phyloP scores from a whole-genome alignment of 37 sponge, comb jelly and placozoan genomes.

The Agelas oroides region DNA sequence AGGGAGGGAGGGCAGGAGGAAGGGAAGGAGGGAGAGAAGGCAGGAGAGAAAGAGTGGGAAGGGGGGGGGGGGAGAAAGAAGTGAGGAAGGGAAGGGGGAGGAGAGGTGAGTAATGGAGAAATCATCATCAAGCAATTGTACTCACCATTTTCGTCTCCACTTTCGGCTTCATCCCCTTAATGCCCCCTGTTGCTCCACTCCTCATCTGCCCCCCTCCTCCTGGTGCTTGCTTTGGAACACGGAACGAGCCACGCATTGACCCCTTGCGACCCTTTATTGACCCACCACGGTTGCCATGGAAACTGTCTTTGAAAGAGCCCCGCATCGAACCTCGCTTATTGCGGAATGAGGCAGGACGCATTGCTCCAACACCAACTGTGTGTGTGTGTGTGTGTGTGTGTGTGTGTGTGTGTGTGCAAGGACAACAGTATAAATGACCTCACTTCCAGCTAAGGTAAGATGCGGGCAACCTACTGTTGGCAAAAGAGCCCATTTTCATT shows the following conservation, averaged over 20 bases:
- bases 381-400: not conserved
- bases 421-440: too few species aligned
- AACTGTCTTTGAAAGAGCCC: slow-evolving; percentile 72
- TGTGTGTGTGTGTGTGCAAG: not conserved
- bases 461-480: too few species aligned
- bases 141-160: slow-evolving; percentile 76
- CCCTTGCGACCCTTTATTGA: slow-evolving; percentile 38
- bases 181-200: not conserved
- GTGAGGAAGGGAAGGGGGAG: too few species aligned
- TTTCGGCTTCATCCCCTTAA: slow-evolving; percentile 39
- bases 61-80: too few species aligned
- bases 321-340: slow-evolving; percentile 42
- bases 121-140: too few species aligned
- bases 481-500: too few species aligned
- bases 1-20: too few species aligned
- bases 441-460: too few species aligned
- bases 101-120: too few species aligned
- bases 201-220: slow-evolving; percentile 6
- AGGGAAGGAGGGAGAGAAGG: too few species aligned
- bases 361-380: slow-evolving; percentile 28
- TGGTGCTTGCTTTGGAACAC: slow-evolving; percentile 73
- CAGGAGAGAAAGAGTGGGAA: too few species aligned
- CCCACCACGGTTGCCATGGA: slow-evolving; percentile 58
- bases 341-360: slow-evolving; percentile 52
- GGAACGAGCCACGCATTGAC: slow-evolving; percentile 81